Conservation (phyloP, 2,888 invertebrate genomes). For the Chrysolina oricalcia region DNA sequence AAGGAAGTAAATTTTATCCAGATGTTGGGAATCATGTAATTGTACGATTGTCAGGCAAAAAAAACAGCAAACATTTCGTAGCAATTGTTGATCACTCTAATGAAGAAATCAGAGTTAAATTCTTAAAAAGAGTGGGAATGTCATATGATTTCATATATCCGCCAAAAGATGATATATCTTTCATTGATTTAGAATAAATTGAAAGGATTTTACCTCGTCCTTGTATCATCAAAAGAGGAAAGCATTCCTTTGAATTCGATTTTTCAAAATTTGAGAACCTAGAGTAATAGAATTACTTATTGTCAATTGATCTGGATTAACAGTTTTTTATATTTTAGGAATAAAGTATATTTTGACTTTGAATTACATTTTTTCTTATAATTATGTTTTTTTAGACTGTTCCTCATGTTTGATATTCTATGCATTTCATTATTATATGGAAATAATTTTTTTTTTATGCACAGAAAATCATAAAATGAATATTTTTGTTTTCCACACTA, state of each 20-base stretch:
- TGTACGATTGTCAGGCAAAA: slow-evolving; percentile 28
- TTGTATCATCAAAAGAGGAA: slow-evolving; percentile 19
- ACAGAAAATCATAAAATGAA: slow-evolving; percentile 23
- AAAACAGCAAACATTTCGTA: slow-evolving; percentile 16
- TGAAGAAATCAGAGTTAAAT: slow-evolving; percentile 22
- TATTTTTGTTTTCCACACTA: slow-evolving; percentile 23
- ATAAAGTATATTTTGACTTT: slow-evolving; percentile 9
- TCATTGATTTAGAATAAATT: slow-evolving; percentile 16
- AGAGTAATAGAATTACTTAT: slow-evolving; percentile 17
- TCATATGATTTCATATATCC: slow-evolving; percentile 22
- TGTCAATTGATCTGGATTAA: not conserved
- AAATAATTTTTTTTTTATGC: slow-evolving; percentile 5
- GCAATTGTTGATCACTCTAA: slow-evolving; percentile 19
- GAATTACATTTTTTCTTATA: not conserved
- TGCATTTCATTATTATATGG: slow-evolving; percentile 10
- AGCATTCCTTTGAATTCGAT: slow-evolving; percentile 24
- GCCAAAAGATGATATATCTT: slow-evolving; percentile 19
- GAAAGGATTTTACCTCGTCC: slow-evolving; percentile 5
- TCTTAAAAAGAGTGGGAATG: slow-evolving; percentile 6
- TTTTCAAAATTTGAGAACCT: slow-evolving; percentile 12
- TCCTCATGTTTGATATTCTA: slow-evolving; percentile 11
- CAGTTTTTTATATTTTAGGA: not conserved
- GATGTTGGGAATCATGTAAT: slow-evolving; percentile 27
- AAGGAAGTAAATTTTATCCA: slow-evolving; percentile 22
- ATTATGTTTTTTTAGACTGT: slow-evolving; percentile 11